Percentiles rank a stretch among this genome's conserved stretches.
phyloP scores from a whole-genome alignment of 2,797 vertebrate genomes.

The Sebastes cheni region DNA sequence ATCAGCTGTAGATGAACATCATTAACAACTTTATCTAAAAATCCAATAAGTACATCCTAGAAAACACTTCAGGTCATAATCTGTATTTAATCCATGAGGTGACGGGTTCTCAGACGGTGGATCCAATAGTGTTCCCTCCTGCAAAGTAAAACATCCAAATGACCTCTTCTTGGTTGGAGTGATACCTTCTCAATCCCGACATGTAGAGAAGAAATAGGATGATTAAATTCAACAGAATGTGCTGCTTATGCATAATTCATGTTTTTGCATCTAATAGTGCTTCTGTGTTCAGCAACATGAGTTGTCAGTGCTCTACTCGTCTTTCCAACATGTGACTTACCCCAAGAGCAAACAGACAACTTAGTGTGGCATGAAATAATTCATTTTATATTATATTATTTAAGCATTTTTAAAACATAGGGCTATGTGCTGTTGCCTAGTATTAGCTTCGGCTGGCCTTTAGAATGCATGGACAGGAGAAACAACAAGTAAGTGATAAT shows the following conservation, averaged over 20 bases:
- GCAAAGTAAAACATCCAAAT: background rate
- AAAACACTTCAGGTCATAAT: too few relatives aligned
- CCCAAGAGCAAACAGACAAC: background rate
- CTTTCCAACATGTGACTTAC: background rate
- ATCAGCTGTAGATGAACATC: too few relatives aligned
- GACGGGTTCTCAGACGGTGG: background rate
- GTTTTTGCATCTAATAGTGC: background rate
- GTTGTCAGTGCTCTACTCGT: too few relatives aligned
- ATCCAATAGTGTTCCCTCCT: background rate
- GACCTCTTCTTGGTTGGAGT: background rate
- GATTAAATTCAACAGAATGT: background rate
- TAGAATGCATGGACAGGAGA: background rate
- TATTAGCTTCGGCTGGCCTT: background rate
- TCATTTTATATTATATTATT: background rate
- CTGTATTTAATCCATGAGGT: too few relatives aligned
- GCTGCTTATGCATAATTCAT: background rate
- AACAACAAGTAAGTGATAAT: background rate
- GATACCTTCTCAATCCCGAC: background rate
- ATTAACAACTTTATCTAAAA: too few relatives aligned
- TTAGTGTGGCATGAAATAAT: background rate
- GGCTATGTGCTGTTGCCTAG: background rate
- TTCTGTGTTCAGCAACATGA: background rate
- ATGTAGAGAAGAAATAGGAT: background rate
- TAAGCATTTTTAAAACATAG: background rate
- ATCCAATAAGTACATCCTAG: fast-evolving